Base-by-base conservation (phyloP, 1,140 invertebrate genomes). In the Euwallacea fornicatus region DNA sequence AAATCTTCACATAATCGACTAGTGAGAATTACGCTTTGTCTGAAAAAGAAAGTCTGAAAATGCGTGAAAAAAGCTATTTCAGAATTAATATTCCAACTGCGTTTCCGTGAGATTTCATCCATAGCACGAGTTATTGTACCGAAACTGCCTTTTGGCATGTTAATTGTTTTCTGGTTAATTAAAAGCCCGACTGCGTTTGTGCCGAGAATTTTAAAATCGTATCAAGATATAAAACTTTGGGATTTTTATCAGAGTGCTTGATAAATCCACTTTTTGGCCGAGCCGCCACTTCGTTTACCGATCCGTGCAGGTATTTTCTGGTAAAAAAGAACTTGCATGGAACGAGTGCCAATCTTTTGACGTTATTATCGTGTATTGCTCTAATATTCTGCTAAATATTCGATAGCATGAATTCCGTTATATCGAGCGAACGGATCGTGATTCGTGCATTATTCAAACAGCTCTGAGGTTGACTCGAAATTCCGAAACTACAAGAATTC, bases 401-500 rank as follows among this genome's bases (percentile, higher is more conserved):
- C 9, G 13, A 50, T 1, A 11, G 9, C 46, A 50, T 50, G 46
- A 50, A 50, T 50, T 11, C 46, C 46, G 46, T 50, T 50, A 50
- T 50, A 50, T 50, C 21, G 46, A 11, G 10, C 15, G 11, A 62
- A 15, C 43, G 6, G 41, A 54, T 55, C 63, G 63, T 65, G 50
- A 54, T 65, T 65, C 33, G 50, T 21, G 33, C 16, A 65, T 65
- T 65, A 55, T 65, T 65, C 50, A 55, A 65, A 55, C 8, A n/a
- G 50, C 42, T 59, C 10, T 42, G 56, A 60, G 58, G 16, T 43
- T 10, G 44, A 64, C 44, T 47, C 15, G 43, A 53, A 71, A 66
- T 66, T 60, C 43, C 42, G 66, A 62, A 59, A 62, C 61, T 13
- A 60, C 42, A 66, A 73, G 68, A 73, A 71, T 71, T 66, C 54